These are phyloP conservation scores for Scaptomyza caliginosa DNA, from an alignment of 2,888 invertebrate species.

Conservation along the genomic window DNA sequence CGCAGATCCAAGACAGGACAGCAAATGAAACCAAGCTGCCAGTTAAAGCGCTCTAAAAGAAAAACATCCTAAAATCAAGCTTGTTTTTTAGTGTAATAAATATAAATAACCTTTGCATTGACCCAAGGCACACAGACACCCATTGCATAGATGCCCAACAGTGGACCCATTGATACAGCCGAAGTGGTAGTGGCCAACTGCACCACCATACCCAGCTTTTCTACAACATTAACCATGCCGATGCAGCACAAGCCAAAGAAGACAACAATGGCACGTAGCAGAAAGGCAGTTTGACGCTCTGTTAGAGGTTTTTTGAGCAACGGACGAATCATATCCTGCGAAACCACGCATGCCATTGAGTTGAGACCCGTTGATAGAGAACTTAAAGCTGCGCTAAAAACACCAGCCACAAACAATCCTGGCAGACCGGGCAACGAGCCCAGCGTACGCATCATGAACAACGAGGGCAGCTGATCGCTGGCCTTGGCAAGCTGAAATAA, in stretches of 20 bases:
- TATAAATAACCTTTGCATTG: slow-evolving; percentile 85
- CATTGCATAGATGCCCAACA: slow-evolving; percentile 89
- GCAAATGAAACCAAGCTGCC: slow-evolving; percentile 88
- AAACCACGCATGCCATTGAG: slow-evolving; percentile 91
- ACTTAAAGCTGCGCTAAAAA: slow-evolving; percentile 95
- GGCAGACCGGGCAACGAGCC: slow-evolving; percentile 91
- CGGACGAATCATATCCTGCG: slow-evolving; percentile 91
- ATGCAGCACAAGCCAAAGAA: slow-evolving; percentile 88
- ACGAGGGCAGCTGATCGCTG: slow-evolving; percentile 91
- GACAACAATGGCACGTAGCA: slow-evolving; percentile 89
- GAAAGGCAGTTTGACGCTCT: slow-evolving; percentile 85
- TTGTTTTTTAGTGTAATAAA: background rate
- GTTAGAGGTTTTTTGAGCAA: slow-evolving; percentile 86
- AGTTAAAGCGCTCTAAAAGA: slow-evolving; percentile 87
- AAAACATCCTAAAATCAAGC: background rate
- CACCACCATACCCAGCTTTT: slow-evolving; percentile 89
- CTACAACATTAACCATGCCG: slow-evolving; percentile 87
- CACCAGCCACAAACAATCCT: slow-evolving; percentile 94
- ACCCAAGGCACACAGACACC: slow-evolving; percentile 88
- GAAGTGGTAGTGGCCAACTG: slow-evolving; percentile 87
- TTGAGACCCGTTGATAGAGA: slow-evolving; percentile 92
- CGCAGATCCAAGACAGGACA: slow-evolving; percentile 88
- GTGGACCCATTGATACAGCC: slow-evolving; percentile 88
- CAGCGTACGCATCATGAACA: slow-evolving; percentile 94
- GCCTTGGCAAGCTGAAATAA: slow-evolving; percentile 87